Conservation (phyloP, 2,888 invertebrate species). For the Dascillus cervinus region DNA sequence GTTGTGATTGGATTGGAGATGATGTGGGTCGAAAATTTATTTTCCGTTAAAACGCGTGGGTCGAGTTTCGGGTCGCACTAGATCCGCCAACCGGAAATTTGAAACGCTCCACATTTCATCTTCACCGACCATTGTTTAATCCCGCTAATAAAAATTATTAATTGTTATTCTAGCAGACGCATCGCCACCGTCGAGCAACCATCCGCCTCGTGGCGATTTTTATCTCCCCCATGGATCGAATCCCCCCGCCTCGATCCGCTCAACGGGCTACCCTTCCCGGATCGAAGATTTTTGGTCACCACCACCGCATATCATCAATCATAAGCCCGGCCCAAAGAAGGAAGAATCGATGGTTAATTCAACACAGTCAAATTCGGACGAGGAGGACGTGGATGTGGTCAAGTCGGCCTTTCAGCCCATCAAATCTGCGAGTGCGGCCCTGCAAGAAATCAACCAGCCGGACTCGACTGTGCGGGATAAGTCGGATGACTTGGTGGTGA, state of each 20-base stretch:
- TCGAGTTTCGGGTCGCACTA: no score
- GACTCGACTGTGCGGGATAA: constrained; percentile 53
- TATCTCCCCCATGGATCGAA: constrained; percentile 19
- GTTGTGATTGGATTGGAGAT: no score
- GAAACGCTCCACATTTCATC: no score
- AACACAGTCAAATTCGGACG: constrained; percentile 51
- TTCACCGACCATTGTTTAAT: no score
- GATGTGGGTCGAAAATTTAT: no score
- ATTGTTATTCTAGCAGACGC: constrained; percentile 44
- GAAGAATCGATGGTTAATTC: constrained; percentile 57
- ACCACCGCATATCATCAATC: no score
- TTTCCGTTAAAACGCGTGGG: no score
- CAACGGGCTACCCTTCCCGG: constrained; percentile 43
- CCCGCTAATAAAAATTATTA: no score
- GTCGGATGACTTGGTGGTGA: constrained; percentile 47
- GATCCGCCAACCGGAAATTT: no score
- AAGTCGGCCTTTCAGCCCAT: constrained; percentile 68
- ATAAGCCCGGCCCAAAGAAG: constrained; percentile 51
- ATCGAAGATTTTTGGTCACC: no score
- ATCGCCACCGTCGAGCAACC: constrained; percentile 35
- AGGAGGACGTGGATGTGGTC: constrained; percentile 68
- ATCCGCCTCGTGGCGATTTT: constrained; percentile 28
- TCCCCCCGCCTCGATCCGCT: constrained; percentile 18
- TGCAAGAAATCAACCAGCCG: constrained; percentile 49
- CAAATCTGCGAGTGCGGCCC: constrained; percentile 50